phyloP scores from a whole-genome alignment of 1,140 invertebrate genomes.

The Tetraneura akinire region DNA sequence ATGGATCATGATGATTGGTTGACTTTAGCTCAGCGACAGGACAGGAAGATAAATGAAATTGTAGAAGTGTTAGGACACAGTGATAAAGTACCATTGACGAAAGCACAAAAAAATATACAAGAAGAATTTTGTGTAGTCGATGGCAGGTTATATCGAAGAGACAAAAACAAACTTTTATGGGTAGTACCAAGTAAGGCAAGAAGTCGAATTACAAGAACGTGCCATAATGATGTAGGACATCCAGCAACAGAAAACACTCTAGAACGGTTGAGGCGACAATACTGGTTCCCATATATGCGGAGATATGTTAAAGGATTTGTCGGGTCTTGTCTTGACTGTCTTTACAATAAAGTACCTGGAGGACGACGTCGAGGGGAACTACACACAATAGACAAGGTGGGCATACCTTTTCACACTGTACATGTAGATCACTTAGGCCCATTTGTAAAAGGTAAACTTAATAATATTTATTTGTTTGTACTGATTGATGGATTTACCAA shows the following conservation, averaged over 20 bases:
- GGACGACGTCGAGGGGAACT: background rate
- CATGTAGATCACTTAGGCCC: too few relatives aligned
- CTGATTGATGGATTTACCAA: constrained; percentile 6
- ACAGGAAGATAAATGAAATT: background rate
- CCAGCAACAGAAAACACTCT: background rate
- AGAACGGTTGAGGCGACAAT: background rate
- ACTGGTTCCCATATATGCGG: background rate
- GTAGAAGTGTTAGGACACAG: background rate
- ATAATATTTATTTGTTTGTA: background rate
- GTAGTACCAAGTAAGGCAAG: background rate
- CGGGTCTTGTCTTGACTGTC: background rate
- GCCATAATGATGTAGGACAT: background rate
- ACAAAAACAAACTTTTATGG: background rate
- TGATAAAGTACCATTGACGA: background rate
- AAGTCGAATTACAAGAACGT: background rate
- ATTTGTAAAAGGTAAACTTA: background rate
- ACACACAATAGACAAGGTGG: too few relatives aligned
- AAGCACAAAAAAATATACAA: background rate
- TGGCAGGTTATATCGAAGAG: constrained; percentile 4
- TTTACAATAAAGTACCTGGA: constrained; percentile 2
- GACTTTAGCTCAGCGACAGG: background rate
- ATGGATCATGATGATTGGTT: too few relatives aligned
- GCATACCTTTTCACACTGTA: too few relatives aligned
- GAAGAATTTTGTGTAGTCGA: background rate
- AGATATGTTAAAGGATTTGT: too few relatives aligned